These are phyloP conservation scores for Etheostoma perlongum DNA, from an alignment of 2,797 vertebrate species.

Conservation along the genomic window DNA sequence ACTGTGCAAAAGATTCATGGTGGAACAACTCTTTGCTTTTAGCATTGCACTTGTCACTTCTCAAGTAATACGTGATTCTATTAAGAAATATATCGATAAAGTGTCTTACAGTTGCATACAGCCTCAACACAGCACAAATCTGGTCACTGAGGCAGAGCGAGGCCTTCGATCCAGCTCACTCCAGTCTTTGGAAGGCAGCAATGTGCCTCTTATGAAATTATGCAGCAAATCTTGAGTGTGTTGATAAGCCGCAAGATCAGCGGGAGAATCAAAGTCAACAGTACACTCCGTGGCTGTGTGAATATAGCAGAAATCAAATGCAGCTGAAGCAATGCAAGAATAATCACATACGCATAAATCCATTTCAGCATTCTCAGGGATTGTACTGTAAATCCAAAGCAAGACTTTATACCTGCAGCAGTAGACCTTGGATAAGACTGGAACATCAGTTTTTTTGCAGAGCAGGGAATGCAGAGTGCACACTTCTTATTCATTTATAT, in stretches of 20 bases:
- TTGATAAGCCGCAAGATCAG: constrained; percentile 53
- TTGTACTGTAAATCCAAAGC: constrained; percentile 11
- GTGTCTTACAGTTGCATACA: constrained; percentile 7
- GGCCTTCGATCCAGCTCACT: constrained; percentile 34
- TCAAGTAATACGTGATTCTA: not conserved
- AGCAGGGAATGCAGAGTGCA: constrained; percentile 23
- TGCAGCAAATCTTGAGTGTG: constrained; percentile 47
- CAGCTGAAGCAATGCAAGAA: not conserved
- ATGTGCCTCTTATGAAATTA: constrained; percentile 39
- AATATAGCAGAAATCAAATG: not conserved
- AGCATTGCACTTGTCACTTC: not conserved
- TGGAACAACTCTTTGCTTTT: not conserved
- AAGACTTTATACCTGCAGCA: constrained; percentile 7
- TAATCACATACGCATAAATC: constrained; percentile 28
- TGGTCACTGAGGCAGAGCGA: constrained; percentile 23
- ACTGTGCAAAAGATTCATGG: not conserved
- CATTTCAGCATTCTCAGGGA: not conserved
- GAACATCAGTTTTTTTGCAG: constrained; percentile 1
- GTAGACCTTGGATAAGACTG: not conserved
- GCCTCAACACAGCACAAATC: constrained; percentile 39
- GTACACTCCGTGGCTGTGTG: not conserved
- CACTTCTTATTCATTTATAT: constrained; percentile 23
- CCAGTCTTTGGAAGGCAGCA: not conserved
- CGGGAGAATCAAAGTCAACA: constrained; percentile 21
- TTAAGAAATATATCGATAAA: constrained; percentile 18